These are phyloP conservation scores for Equus quagga DNA, from an alignment of 2,113 vertebrate species.

Conservation along the genomic window DNA sequence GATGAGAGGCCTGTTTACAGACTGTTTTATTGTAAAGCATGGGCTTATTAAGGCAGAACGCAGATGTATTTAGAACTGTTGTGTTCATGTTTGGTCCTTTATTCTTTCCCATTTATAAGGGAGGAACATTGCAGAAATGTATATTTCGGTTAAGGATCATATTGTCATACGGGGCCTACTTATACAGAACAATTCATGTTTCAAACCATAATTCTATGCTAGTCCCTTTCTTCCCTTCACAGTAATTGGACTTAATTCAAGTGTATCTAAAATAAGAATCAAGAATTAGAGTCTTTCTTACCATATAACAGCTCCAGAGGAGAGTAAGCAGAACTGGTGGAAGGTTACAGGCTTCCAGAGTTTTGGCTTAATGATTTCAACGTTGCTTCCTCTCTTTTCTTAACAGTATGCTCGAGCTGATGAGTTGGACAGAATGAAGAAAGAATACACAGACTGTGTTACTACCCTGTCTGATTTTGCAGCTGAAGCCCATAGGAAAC, in stretches of 20 bases:
- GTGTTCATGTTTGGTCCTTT: background rate
- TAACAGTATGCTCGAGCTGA: conserved; percentile 93
- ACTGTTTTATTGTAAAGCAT: background rate
- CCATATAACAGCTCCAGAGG: background rate
- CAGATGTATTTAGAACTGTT: background rate
- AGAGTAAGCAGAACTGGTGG: background rate
- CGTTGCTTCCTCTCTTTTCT: background rate
- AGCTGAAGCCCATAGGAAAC: conserved; percentile 90
- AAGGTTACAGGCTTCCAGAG: background rate
- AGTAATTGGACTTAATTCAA: conserved; percentile 39
- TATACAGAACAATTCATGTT: background rate
- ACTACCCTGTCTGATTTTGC: conserved; percentile 90
- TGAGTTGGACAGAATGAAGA: conserved; percentile 93
- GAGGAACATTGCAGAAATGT: background rate
- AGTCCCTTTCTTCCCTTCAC: background rate
- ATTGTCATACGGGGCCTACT: background rate
- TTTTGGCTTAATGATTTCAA: background rate
- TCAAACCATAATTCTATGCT: background rate
- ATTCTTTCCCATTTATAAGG: background rate
- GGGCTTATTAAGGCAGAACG: background rate
- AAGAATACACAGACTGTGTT: conserved; percentile 91
- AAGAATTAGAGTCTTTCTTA: background rate
- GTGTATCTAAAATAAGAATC: conserved; percentile 39
- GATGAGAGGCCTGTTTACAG: background rate
- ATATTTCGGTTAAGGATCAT: conserved; percentile 7